Evolutionary conservation across 1,140 invertebrate genomes (phyloP), one percentile per base, ranked within the genome.

Genomic region (Calliopsis andreniformis): DNA sequence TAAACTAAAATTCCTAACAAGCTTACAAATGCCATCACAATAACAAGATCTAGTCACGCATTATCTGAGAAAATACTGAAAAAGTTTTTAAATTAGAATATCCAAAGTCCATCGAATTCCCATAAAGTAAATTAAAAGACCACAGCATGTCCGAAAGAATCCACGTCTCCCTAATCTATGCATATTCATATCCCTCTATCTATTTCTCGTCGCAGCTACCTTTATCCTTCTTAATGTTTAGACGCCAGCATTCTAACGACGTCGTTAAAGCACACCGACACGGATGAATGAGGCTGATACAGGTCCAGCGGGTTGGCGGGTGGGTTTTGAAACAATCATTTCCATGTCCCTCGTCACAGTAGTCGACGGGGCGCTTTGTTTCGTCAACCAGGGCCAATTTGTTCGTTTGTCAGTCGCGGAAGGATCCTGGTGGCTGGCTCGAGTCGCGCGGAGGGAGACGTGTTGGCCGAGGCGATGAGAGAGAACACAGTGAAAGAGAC

Each of bases 311-410:
- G 47, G 32, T 51, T 56, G 30, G 49, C 55, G 55, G 79, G 51
- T 42, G 73, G 75, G 58, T 68, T 70, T 39, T 78, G 63, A 78
- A 70, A 78, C 75, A 72, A 82, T 71, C 68, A 55, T 75, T 78
- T 64, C 51, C 55, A 45, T 51, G 62, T 53, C 49, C 47, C 56
- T 82, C 42, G 42, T 25, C 42, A 61, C 47, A 42, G 55, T 32
- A 64, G 75, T 77, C 76, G 63, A 58, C 61, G 68, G 72, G 73
- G 71, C 25, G 81, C 82, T 84, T 84, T 84, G 82, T 84, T 84
- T 84, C 79, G 69, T 84, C 82, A 80, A 84, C 77, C 82, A 78
- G 78, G 84, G 69, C 72, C 82, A 84, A 84, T 84, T 84, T 84
- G 82, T 83, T 80, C 72, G 71, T 83, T 80, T 80, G 82, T 84